phyloP scores from a whole-genome alignment of 2,888 invertebrate species.

The Ischnus inquisitorius region DNA sequence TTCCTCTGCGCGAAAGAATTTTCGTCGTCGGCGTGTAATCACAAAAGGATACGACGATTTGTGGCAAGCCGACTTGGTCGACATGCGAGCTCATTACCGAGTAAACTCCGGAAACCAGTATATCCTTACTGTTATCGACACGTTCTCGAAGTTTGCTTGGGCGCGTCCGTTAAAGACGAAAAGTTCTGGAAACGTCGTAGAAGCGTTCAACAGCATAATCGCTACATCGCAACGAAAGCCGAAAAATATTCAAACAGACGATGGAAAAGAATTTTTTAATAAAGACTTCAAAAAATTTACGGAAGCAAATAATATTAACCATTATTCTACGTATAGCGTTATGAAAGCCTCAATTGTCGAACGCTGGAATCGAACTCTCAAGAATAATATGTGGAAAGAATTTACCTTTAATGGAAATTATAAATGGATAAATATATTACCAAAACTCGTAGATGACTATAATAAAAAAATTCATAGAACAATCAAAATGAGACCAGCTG shows the following conservation, averaged over 20 bases:
- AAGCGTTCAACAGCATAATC: constrained; percentile 65
- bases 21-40: constrained; percentile 77
- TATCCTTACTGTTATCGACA: constrained; percentile 82
- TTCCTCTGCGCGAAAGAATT: constrained; percentile 80
- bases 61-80: constrained; percentile 84
- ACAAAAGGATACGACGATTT: constrained; percentile 82
- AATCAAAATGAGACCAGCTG: constrained; percentile 76
- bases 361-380: constrained; percentile 74
- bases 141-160: constrained; percentile 83
- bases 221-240: constrained; percentile 38
- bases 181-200: constrained; percentile 73
- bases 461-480: constrained; percentile 78
- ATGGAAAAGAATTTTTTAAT: constrained; percentile 72
- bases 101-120: constrained; percentile 79
- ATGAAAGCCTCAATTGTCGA: constrained; percentile 78
- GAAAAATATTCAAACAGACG: constrained; percentile 69
- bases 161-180: constrained; percentile 80
- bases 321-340: constrained; percentile 70
- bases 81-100: constrained; percentile 77
- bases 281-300: constrained; percentile 47
- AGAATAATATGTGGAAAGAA: constrained; percentile 75
- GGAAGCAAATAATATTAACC: constrained; percentile 58
- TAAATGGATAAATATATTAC: constrained; percentile 67
- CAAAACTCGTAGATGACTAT: constrained; percentile 69
- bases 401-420: constrained; percentile 55